A percentile compares a stretch with the other conserved stretches of the same genome.
These are phyloP conservation scores for Misgurnus anguillicaudatus DNA, from an alignment of 2,113 vertebrate species.

Conservation along the genomic window DNA sequence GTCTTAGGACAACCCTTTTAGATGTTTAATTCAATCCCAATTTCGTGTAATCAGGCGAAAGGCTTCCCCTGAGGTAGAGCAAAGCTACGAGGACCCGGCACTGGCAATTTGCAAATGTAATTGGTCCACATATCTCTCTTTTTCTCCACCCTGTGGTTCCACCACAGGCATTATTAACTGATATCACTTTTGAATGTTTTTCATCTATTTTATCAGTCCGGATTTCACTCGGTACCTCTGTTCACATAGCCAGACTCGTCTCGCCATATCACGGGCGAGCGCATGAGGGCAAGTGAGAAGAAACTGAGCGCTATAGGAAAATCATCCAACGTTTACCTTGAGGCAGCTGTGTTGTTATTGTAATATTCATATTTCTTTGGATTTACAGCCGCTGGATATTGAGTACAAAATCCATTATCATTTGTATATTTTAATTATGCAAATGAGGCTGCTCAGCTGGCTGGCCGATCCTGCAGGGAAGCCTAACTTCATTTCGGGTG, in stretches of 20 bases:
- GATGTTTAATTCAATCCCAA: conserved; percentile 99
- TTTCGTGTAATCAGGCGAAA: conserved; percentile 97
- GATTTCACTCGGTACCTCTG: conserved; percentile 72
- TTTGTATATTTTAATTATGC: conserved; percentile 99
- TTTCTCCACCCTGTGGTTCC: conserved; percentile 53
- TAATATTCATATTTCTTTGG: conserved; percentile 98
- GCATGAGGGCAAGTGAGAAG: conserved; percentile 1
- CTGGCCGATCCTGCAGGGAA: conserved; percentile 97
- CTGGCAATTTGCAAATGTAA: conserved; percentile 94
- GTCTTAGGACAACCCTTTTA: conserved; percentile 91
- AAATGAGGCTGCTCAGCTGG: conserved; percentile 99
- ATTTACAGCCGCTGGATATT: conserved; percentile 99
- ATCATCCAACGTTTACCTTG: conserved; percentile 81
- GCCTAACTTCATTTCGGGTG: conserved; percentile 98
- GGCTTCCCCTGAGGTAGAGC: conserved; percentile 92
- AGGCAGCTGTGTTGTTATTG: conserved; percentile 93
- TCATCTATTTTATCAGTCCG: conserved; percentile 73
- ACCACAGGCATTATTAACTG: conserved; percentile 87
- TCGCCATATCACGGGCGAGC: background rate
- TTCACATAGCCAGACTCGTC: conserved; percentile 80
- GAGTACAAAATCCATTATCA: conserved; percentile 99
- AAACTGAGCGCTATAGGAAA: conserved; percentile 17
- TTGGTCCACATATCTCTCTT: conserved; percentile 86
- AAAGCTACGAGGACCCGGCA: conserved; percentile 83
- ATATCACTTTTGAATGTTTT: conserved; percentile 86